Evolutionary conservation across 2,888 invertebrate species (phyloP).

Genomic region (Imbricaverruca yamaguchii): DNA sequence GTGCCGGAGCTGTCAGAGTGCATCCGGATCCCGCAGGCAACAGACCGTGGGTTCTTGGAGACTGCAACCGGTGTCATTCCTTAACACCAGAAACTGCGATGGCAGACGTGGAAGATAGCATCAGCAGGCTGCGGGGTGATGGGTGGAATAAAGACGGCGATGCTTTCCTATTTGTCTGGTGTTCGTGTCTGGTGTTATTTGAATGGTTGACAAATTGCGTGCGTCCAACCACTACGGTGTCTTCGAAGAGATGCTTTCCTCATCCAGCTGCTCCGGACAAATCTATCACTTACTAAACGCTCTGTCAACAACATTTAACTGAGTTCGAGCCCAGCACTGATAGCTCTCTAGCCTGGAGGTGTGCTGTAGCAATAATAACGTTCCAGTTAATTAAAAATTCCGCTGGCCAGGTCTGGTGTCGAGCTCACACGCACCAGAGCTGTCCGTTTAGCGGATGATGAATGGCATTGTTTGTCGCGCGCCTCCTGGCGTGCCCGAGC

Average conservation of each 20-base stretch:
- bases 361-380: background rate
- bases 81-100: background rate
- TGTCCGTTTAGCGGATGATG: background rate
- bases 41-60: too few species aligned
- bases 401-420: background rate
- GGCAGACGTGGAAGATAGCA: background rate
- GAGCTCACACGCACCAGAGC: background rate
- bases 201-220: background rate
- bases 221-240: background rate
- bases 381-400: slow-evolving; percentile 5
- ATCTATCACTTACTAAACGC: background rate
- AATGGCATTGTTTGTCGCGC: slow-evolving; percentile 8
- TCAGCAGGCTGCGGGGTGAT: background rate
- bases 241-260: too few species aligned
- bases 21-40: too few species aligned
- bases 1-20: too few species aligned
- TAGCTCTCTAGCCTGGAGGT: background rate
- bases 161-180: background rate
- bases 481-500: background rate
- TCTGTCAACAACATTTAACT: background rate
- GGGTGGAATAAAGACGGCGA: background rate
- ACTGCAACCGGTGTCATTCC: too few species aligned
- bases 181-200: too few species aligned
- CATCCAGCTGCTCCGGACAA: too few species aligned
- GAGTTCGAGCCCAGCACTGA: background rate